Percentiles rank a stretch among this genome's conserved stretches.
These are phyloP conservation scores for Aphidius gifuensis DNA, from an alignment of 1,140 invertebrate species.

Conservation along the genomic window DNA sequence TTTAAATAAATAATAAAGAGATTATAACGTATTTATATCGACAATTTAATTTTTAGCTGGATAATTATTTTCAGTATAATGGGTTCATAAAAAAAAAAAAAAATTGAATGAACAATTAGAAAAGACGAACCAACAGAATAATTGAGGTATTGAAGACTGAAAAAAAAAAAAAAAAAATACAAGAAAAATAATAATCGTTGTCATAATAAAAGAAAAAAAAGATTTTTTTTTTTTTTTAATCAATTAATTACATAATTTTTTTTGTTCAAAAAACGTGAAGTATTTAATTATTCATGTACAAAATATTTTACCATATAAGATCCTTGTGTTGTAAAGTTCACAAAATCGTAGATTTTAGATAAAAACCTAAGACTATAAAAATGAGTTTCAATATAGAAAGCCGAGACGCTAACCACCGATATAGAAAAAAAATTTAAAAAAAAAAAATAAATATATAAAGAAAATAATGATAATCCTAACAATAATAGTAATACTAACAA, in stretches of 20 bases:
- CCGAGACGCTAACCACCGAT: not conserved
- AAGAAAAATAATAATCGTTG: constrained; percentile 6
- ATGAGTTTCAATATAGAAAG: constrained; percentile 20
- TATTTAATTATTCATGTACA: constrained; percentile 54
- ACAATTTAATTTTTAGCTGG: too few relatives aligned
- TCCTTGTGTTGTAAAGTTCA: constrained; percentile 58
- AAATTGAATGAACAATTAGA: not conserved
- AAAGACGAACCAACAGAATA: not conserved
- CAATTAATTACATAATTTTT: too few relatives aligned
- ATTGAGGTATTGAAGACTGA: constrained; percentile 8
- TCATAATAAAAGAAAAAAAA: constrained; percentile 3
- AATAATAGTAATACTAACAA: too few relatives aligned
- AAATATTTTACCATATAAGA: constrained; percentile 51
- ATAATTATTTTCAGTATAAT: too few relatives aligned
- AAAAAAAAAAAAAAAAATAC: constrained; percentile 5
- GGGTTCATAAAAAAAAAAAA: not conserved
- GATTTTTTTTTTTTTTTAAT: constrained; percentile 29
- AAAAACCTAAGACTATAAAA: constrained; percentile 30
- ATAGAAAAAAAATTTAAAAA: constrained; percentile 20
- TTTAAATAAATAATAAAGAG: too few relatives aligned
- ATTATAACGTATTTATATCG: too few relatives aligned
- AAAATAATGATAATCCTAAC: not conserved
- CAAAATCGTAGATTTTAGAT: constrained; percentile 55
- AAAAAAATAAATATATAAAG: constrained; percentile 16
- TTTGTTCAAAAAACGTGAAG: constrained; percentile 14